Evolutionary conservation across 2,888 invertebrate species (phyloP).

Genomic region (Heliconius hortense): DNA sequence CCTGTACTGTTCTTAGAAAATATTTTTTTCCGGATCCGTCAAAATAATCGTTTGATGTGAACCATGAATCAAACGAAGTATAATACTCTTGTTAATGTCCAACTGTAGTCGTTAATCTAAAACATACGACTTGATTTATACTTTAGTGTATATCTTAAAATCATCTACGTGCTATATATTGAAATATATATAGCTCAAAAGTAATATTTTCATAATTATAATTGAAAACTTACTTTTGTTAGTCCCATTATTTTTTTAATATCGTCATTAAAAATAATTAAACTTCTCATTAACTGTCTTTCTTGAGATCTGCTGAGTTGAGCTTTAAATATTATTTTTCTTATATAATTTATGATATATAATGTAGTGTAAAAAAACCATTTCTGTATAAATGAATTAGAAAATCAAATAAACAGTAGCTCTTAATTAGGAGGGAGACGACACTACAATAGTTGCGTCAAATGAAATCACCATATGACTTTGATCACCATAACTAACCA

Average conservation of each 20-base stretch:
- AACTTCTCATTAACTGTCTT: background rate
- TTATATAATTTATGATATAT: background rate
- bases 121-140: conserved; percentile 41
- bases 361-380: background rate
- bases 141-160: conserved; percentile 15
- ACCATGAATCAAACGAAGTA: conserved; percentile 55
- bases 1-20: conserved; percentile 59
- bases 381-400: conserved; percentile 31
- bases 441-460: conserved; percentile 35
- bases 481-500: conserved; percentile 79
- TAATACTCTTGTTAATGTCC: conserved; percentile 44
- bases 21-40: conserved; percentile 47
- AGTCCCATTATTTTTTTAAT: background rate
- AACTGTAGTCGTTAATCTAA: conserved; percentile 45
- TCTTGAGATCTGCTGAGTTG: background rate
- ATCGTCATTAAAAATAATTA: background rate
- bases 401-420: conserved; percentile 33
- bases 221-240: background rate
- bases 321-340: background rate
- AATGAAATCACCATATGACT: conserved; percentile 72
- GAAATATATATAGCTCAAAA: background rate
- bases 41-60: conserved; percentile 50
- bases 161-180: conserved; percentile 10
- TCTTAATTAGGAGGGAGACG: conserved; percentile 37
- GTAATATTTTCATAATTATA: background rate